phyloP scores from a whole-genome alignment of 2,888 invertebrate species.

The Bugula neritina region DNA sequence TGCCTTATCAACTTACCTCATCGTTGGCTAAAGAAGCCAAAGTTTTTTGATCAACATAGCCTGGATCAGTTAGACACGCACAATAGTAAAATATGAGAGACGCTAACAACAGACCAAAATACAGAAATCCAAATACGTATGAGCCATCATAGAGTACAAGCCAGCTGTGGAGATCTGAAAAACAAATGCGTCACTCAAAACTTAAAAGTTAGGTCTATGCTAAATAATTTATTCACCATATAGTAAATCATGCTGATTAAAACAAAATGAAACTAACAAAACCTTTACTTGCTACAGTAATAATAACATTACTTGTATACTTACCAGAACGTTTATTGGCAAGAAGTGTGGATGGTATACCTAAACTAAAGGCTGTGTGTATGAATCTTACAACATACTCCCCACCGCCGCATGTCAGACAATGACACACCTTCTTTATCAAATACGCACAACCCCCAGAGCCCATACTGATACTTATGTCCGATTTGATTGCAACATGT shows the following conservation, averaged over 20 bases:
- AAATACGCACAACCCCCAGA: neutral
- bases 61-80: slow-evolving; percentile 44
- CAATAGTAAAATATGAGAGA: slow-evolving; percentile 41
- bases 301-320: neutral
- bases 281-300: too few relatives aligned
- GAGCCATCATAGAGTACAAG: slow-evolving; percentile 36
- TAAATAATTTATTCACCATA: too few relatives aligned
- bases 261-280: too few relatives aligned
- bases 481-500: too few relatives aligned
- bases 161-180: slow-evolving; percentile 23
- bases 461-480: neutral
- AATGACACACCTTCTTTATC: neutral
- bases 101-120: slow-evolving; percentile 35
- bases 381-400: slow-evolving; percentile 36
- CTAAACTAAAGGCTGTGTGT: slow-evolving; percentile 39
- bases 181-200: too few relatives aligned
- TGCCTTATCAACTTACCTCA: slow-evolving; percentile 14
- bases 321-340: neutral
- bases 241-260: too few relatives aligned
- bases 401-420: slow-evolving; percentile 32
- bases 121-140: slow-evolving; percentile 37
- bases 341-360: slow-evolving; percentile 37
- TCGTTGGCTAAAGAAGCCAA: neutral
- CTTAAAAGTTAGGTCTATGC: too few relatives aligned
- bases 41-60: slow-evolving; percentile 35